phyloP scores from a whole-genome alignment of 2,797 vertebrate genomes.

The Taeniopygia guttata region DNA sequence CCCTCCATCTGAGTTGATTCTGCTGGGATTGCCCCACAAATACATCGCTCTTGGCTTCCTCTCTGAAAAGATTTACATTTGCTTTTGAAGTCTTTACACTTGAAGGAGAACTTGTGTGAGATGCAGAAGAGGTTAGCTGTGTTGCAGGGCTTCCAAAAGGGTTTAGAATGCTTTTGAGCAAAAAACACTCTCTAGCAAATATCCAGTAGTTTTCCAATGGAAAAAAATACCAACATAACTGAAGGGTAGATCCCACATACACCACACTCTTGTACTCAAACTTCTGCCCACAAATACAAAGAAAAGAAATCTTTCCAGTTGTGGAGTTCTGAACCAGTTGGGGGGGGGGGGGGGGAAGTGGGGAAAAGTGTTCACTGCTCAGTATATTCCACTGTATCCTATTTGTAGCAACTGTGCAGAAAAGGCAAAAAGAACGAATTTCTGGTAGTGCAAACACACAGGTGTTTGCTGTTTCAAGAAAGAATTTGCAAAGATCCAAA shows the following conservation, averaged over 20 bases:
- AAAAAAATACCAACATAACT: slow-evolving; percentile 2
- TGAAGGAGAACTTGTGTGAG: neutral
- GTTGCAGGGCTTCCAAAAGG: neutral
- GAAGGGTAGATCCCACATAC: neutral
- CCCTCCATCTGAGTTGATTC: neutral
- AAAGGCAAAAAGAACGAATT: neutral
- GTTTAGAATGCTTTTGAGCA: neutral
- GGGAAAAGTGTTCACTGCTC: neutral
- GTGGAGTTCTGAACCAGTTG: neutral
- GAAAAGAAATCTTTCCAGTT: neutral
- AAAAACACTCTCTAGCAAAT: neutral
- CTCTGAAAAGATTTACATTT: neutral
- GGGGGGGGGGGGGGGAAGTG: too few species aligned
- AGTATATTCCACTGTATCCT: neutral
- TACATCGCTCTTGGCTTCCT: neutral
- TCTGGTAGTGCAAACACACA: neutral
- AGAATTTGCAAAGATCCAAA: neutral
- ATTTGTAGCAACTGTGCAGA: neutral
- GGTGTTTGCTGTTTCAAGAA: neutral
- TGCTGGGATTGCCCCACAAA: neutral
- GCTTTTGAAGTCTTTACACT: neutral
- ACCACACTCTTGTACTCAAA: neutral
- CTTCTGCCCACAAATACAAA: neutral
- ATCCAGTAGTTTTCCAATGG: neutral
- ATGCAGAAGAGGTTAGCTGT: neutral